Base-by-base conservation (phyloP, 2,797 vertebrate genomes). In the Cossypha heuglini region DNA sequence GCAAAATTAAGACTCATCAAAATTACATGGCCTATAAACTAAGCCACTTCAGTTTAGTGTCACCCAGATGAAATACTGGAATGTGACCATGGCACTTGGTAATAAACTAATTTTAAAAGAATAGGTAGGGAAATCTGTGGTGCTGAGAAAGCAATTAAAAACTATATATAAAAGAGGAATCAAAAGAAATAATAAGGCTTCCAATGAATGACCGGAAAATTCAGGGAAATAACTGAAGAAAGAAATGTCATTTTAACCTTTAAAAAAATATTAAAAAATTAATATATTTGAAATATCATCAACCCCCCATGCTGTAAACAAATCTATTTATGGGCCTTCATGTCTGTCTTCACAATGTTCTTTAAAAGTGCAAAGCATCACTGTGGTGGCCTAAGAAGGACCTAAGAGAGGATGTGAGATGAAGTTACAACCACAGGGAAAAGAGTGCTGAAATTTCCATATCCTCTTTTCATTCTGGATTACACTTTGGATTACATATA, bases 1-100 rank as follows among this genome's bases (percentile, higher is more conserved):
- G 97, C 96, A 98, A 98, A 98, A 98, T 98, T 97, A 98, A 97
- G 94, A 86, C 92, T 98, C 89, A 97, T 98, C 96, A 98, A 97
- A 97, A 97, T 98, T 98, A 97, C 97, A 98, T 97, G 97, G 97
- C 94, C 96, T 97, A 97, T 97, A 98, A 98, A 97, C 96, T 93
- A 97, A 97, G 93, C 75, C 90, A 93, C 96, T 98, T 97, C 92
- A 96, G 85, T 91, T 97, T 96, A 95, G 90, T 97, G 95, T 97
- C 94, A 97, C 69, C 57, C 72, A 94, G 89, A 96, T 97, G 94
- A 98, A 97, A 97, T 92, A 97, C 2, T 94, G 88, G 93, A 97
- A 76, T 95, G 93, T 97, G 97, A 98, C 93, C 85, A 81, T 33
- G 93, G 46, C 96, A 96, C 72, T 94, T 80, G 87, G 58, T 93